Conservation (phyloP, 2,113 vertebrate species). For the Aleadryas rufinucha region DNA sequence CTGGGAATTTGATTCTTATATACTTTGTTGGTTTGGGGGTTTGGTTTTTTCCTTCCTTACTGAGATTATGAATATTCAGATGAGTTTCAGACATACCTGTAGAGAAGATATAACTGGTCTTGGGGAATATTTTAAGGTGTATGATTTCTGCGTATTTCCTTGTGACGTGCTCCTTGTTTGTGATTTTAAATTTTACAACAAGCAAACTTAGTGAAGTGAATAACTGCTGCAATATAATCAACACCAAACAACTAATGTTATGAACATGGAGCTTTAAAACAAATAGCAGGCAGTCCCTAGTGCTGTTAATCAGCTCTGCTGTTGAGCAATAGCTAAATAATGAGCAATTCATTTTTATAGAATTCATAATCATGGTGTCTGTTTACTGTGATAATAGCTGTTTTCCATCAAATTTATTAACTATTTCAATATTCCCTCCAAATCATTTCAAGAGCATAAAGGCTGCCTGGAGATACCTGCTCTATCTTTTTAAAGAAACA, state of each 20-base stretch:
- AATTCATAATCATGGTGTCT: slow-evolving; percentile 12
- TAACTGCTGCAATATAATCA: background rate
- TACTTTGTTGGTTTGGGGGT: background rate
- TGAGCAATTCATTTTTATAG: background rate
- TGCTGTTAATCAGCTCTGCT: background rate
- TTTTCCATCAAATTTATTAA: slow-evolving; percentile 3
- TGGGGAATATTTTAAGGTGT: background rate
- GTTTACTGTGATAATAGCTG: background rate
- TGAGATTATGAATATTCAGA: background rate
- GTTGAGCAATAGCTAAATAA: background rate
- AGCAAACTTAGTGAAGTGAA: background rate
- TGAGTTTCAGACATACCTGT: background rate
- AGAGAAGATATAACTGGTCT: background rate
- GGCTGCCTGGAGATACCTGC: background rate
- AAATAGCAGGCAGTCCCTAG: background rate
- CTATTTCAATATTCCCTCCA: background rate
- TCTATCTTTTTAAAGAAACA: background rate
- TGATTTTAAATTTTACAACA: background rate
- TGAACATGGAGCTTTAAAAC: background rate
- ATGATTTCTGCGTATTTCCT: background rate
- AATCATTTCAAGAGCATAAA: background rate
- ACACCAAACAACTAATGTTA: background rate
- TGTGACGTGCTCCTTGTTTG: background rate
- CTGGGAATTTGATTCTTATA: background rate
- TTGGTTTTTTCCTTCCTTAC: background rate